These are phyloP conservation scores for Pecten maximus DNA, from an alignment of 2,888 invertebrate species.

Conservation along the genomic window DNA sequence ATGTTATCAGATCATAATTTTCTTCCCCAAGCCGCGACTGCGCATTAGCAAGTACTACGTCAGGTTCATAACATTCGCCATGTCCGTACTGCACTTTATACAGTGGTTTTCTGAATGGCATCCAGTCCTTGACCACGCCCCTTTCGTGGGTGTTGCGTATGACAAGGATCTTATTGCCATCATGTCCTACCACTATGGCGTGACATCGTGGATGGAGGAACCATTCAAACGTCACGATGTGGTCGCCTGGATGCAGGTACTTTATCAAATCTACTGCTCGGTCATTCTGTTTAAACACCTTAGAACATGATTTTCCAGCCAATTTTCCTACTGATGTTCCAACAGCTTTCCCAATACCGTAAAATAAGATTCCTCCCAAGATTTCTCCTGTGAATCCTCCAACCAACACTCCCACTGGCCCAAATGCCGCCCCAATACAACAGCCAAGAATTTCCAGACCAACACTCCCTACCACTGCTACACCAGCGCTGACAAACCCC, in stretches of 20 bases:
- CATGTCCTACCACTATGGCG: background rate
- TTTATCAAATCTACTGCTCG: background rate
- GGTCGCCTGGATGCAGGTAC: background rate
- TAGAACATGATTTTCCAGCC: background rate
- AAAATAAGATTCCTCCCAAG: conserved; percentile 31
- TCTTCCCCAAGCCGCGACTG: background rate
- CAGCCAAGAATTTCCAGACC: background rate
- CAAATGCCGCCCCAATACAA: conserved; percentile 35
- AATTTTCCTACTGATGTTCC: background rate
- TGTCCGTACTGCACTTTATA: background rate
- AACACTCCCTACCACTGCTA: background rate
- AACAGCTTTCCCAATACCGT: background rate
- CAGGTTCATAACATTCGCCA: background rate
- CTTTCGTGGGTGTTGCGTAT: background rate
- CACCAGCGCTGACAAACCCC: conserved; percentile 30
- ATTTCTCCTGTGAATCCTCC: conserved; percentile 42
- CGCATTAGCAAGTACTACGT: background rate
- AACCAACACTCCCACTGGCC: conserved; percentile 28
- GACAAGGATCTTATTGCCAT: background rate
- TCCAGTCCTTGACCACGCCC: background rate
- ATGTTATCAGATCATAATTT: background rate
- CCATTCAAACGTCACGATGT: background rate
- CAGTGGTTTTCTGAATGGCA: background rate
- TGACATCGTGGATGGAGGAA: background rate
- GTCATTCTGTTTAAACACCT: background rate